A percentile compares a stretch with the other conserved stretches of the same genome.
These are phyloP conservation scores for Nothoprocta pentlandii DNA, from an alignment of 2,113 vertebrate genomes.

Conservation along the genomic window DNA sequence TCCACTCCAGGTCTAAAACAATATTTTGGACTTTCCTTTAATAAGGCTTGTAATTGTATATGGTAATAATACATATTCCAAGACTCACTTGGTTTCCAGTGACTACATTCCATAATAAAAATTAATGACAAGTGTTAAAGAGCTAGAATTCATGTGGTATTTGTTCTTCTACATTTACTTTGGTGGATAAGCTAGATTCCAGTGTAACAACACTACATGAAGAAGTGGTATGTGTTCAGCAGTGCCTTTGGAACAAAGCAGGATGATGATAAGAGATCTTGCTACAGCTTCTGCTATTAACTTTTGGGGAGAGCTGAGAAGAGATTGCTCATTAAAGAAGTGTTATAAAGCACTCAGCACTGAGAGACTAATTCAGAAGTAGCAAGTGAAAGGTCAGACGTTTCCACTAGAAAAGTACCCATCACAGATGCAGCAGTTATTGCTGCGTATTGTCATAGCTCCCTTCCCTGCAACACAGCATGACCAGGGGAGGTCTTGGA, in stretches of 20 bases:
- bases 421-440: neutral
- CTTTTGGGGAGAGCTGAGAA: constrained; percentile 53
- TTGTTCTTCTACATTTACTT: neutral
- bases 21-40: neutral
- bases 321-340: constrained; percentile 63
- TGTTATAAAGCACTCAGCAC: constrained; percentile 49
- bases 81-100: neutral
- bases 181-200: constrained; percentile 13
- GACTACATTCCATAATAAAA: constrained; percentile 6
- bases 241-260: constrained; percentile 24
- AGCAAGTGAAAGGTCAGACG: constrained; percentile 43
- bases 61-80: neutral
- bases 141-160: neutral
- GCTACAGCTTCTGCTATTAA: constrained; percentile 69
- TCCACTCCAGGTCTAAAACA: neutral
- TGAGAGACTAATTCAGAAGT: constrained; percentile 35
- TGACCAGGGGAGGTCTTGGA: neutral
- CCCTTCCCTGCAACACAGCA: neutral
- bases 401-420: constrained; percentile 24
- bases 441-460: neutral
- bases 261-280: constrained; percentile 62
- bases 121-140: constrained; percentile 14
- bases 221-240: neutral
- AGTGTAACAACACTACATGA: neutral
- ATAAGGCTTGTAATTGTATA: neutral